Evolutionary conservation across 1,140 invertebrate genomes (phyloP).

Genomic region (Drosophila ironensis): DNA sequence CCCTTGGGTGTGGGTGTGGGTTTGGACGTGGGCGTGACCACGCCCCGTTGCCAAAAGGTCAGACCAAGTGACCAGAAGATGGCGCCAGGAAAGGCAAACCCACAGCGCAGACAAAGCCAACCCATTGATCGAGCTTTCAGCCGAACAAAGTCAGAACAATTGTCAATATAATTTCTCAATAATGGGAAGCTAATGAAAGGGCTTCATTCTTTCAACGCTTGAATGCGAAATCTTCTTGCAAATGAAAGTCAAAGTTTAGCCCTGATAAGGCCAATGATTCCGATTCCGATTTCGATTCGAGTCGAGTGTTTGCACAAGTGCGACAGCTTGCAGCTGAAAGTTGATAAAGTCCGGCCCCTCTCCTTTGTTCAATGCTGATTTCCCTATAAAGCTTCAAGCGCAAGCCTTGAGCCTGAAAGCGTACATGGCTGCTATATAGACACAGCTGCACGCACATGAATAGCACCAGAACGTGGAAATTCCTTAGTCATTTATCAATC

Average conservation of each 20-base stretch:
- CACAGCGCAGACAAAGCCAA: constrained; percentile 14
- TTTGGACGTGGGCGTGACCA: constrained; percentile 3
- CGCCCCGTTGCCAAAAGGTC: constrained; percentile 17
- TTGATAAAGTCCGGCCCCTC: constrained; percentile 22
- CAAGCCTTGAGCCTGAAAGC: constrained; percentile 71
- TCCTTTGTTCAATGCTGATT: constrained; percentile 1
- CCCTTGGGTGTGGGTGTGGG: too few relatives aligned
- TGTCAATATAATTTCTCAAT: constrained; percentile 30
- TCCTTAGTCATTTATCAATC: not conserved
- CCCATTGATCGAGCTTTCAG: constrained; percentile 26
- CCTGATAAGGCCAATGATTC: constrained; percentile 42
- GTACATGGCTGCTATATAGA: constrained; percentile 4
- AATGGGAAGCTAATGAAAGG: constrained; percentile 50
- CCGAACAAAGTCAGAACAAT: constrained; percentile 23
- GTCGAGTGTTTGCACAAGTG: constrained; percentile 53
- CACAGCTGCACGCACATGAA: constrained; percentile 23
- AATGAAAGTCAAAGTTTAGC: constrained; percentile 66
- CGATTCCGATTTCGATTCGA: constrained; percentile 4
- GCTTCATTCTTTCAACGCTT: constrained; percentile 40
- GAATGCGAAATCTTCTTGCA: constrained; percentile 31
- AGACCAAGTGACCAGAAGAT: constrained; percentile 23
- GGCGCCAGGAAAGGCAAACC: constrained; percentile 8
- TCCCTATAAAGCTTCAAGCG: constrained; percentile 15
- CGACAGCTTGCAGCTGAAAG: constrained; percentile 18
- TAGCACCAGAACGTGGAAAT: not conserved